Percentiles rank a stretch among this genome's conserved stretches.
Evolutionary conservation across 2,888 invertebrate species (phyloP).

Genomic region (Eupeodes luniger): DNA sequence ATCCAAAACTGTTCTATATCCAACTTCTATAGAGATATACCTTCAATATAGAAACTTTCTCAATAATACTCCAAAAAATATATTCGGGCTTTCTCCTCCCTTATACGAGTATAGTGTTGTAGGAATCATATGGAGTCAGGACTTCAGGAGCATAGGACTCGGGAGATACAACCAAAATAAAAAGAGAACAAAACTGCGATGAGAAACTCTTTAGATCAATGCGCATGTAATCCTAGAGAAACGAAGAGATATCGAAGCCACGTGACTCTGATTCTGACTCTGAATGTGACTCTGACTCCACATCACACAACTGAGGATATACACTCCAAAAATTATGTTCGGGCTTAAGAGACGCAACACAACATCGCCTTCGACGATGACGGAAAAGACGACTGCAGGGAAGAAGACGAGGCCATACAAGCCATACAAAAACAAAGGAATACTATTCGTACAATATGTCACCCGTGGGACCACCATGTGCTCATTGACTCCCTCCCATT

Average conservation of each 20-base stretch:
- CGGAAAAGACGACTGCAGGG: constrained; percentile 17
- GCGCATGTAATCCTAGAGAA: constrained; percentile 54
- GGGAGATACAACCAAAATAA: background rate
- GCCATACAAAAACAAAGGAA: constrained; percentile 67
- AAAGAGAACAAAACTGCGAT: constrained; percentile 42
- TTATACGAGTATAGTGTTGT: background rate
- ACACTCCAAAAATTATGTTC: constrained; percentile 39
- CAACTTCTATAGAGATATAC: constrained; percentile 42
- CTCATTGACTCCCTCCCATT: constrained; percentile 76
- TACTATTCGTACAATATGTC: constrained; percentile 77
- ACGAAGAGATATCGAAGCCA: constrained; percentile 59
- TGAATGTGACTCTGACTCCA: constrained; percentile 4
- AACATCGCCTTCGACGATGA: background rate
- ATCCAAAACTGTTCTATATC: constrained; percentile 36
- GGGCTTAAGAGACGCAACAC: constrained; percentile 58
- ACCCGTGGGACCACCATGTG: constrained; percentile 77
- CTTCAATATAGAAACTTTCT: constrained; percentile 1
- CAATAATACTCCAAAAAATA: constrained; percentile 53
- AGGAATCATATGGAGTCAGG: background rate
- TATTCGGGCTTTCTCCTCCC: constrained; percentile 45
- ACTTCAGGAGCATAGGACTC: background rate
- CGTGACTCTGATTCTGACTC: constrained; percentile 42
- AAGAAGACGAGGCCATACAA: constrained; percentile 53
- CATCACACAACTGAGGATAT: background rate
- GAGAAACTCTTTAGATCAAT: constrained; percentile 48